Evolutionary conservation across 2,888 invertebrate species (phyloP), one percentile per base, ranked within the genome.

Genomic region (Strigamia crassipes): DNA sequence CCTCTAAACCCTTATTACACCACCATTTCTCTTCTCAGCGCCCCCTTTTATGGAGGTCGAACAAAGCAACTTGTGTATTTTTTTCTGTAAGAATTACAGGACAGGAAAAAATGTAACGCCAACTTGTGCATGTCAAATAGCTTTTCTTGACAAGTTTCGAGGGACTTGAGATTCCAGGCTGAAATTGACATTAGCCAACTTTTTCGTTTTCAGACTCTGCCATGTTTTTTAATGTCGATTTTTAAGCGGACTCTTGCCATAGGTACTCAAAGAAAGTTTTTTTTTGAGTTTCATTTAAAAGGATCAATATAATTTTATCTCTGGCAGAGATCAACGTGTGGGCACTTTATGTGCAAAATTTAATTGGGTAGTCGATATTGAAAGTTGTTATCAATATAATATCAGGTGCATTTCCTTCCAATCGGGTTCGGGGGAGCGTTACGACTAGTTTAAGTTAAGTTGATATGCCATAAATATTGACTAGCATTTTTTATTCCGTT

Each of bases 401-500:
- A 66, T 66, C 66, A 66, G 66, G 66, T 66, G 66, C 27, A 10
- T 10, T 66, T 66, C 13, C 66, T 10, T 66, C 66, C 66, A 66
- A 66, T 66, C 66, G 66, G 66, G 27, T 66, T 66, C 12, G 27
- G 15, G 51, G 66, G 27, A 66, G 23, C 66, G 66, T 66, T 66
- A 66, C 66, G 66, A 66, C 66, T 66, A 66, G 66, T 66, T 66
- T 66, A 66, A 66, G 27, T 66, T 66, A 27, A 66, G 66, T 66
- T 66, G 66, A 66, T 66, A 66, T 66, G 66, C 66, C 66, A 66
- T 66, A 66, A 66, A 66, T 66, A 66, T 66, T 66, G 66, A 66
- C 66, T 66, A 66, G 66, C 66, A 66, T 66, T 66, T 66, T 66
- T 66, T 21, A 23, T 66, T 27, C 66, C 10, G 9, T 8, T 15